Evolutionary conservation across 64 coral and sea anemone genomes (phyloP), one percentile per base, ranked within the genome.

Genomic region (Montipora cactus): DNA sequence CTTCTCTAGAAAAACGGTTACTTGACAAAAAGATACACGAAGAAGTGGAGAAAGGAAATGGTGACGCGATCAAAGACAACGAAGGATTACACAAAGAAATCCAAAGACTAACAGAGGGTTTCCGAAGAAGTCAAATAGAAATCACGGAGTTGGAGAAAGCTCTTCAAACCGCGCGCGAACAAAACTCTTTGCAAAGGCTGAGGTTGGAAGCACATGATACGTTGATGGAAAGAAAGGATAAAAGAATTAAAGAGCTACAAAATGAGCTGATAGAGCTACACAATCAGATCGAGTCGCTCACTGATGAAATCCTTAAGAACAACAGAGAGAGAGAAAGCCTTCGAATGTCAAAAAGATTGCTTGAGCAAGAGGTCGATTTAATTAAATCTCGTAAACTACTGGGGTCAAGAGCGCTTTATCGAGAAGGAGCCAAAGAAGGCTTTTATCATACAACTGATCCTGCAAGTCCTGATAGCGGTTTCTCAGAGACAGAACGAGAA

Each of bases 381-480:
- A 6, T 95, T 10, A 98, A 90, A 93, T 67, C 90, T 93, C 83
- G 92, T 57, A 88, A 72, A 25, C 4, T 93, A 58, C 85, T 55
- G 12, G 61, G 7, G 6, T 6, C 58, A 14, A 90, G 51, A 70
- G 66, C 49, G 48, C 79, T 61, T 68, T 44, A 10, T 18, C 66
- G 22, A 69, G 74, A 87, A 18, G 21, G 7, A 4, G 7, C 58
- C 44, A 78, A 67, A 80, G 88, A 77, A 52, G n/a, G 18, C 44
- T 74, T 84, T 44, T 47, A 71, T 22, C 8, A 21, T 74, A 77
- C 67, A 44, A 22, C 45, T 51, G 93, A 95, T 44, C 90, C 90
- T 49, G 87, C 94, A 18, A 98, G 85, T 14, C 91, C 96, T 10
- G 94, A 98, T 74, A 98, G 96, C 68, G 96, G 93, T 72, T 94